These are phyloP conservation scores for Tetragonula clypearis DNA, from an alignment of 1,140 invertebrate genomes.

Conservation along the genomic window DNA sequence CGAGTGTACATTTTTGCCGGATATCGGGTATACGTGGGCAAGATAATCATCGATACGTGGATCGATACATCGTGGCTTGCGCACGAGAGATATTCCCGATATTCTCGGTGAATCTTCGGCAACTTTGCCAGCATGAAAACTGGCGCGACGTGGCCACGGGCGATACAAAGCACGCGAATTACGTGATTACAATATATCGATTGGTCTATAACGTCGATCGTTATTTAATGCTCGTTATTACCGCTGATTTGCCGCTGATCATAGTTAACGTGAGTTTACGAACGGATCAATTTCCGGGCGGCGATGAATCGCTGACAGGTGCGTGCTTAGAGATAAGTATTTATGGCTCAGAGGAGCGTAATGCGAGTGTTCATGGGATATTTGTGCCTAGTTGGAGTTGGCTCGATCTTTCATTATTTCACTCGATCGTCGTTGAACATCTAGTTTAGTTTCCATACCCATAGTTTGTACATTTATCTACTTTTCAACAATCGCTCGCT, in stretches of 20 bases:
- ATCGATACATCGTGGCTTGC: conserved; percentile 43
- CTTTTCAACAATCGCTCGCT: background rate
- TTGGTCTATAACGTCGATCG: conserved; percentile 36
- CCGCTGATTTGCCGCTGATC: conserved; percentile 51
- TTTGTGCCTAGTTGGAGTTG: conserved; percentile 43
- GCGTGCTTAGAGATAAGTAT: conserved; percentile 45
- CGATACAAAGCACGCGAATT: conserved; percentile 61
- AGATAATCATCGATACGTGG: conserved; percentile 50
- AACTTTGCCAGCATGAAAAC: conserved; percentile 30
- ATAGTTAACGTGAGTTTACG: conserved; percentile 49
- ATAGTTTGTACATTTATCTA: conserved; percentile 12
- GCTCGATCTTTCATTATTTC: conserved; percentile 29
- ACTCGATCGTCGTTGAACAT: background rate
- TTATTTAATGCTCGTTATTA: conserved; percentile 63
- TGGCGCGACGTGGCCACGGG: conserved; percentile 35
- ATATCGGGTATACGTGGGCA: conserved; percentile 50
- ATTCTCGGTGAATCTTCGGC: conserved; percentile 54
- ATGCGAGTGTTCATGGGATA: conserved; percentile 53
- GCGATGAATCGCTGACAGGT: conserved; percentile 56
- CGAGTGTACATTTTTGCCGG: conserved; percentile 44
- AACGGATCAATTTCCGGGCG: conserved; percentile 58
- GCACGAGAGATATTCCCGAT: conserved; percentile 37
- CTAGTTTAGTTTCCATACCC: conserved; percentile 25
- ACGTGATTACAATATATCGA: conserved; percentile 61
- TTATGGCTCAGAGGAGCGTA: conserved; percentile 19